Base-by-base conservation (phyloP, 2,888 invertebrate species). In the Nebria salina region DNA sequence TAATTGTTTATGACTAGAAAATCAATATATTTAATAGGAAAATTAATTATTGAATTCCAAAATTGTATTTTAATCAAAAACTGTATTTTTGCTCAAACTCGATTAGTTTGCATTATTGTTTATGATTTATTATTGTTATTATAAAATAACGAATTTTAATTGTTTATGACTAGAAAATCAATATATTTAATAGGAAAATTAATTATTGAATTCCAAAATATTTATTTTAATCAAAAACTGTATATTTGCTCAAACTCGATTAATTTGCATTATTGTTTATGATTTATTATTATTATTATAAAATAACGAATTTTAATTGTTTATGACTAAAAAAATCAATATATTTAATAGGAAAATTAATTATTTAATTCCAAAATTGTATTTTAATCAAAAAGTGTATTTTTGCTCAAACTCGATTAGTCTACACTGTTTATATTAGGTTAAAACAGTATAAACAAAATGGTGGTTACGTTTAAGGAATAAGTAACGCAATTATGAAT, bases 271-370 rank as follows among this genome's bases (percentile, higher is more conserved):
- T 15, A 70, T 4, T 20, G 15, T 20, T 1, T 20, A 20, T 20
- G 20, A 20, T 20, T 20, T 20, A 20, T 20, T 20, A 20, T 20
- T 20, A 1, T 34, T 66, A 13, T 66, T 66, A 25, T 4, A 66
- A n/a, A 13, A 66, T 66, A 66, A 20, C 25, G 66, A 66, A 66
- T 66, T 13, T 34, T 34, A 66, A 20, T n/a, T 66, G n/a, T 66
- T 25, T 7, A 66, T 25, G 13, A 66, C 66, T 25, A 20, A 1
- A 20, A n/a, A 20, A 20, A 20, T 20, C 1, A 20, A 1, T 20
- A 20, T 20, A 20, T 20, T 20, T 20, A 20, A 1, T 20, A 20
- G 20, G 20, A 1, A 20, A 20, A 20, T 20, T 20, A 20, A 20
- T 20, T 20, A 20, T 20, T 20, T 0, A 20, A 20, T 20, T 20